These are phyloP conservation scores for Margaritifera margaritifera DNA, from an alignment of 2,888 invertebrate species.

Conservation along the genomic window DNA sequence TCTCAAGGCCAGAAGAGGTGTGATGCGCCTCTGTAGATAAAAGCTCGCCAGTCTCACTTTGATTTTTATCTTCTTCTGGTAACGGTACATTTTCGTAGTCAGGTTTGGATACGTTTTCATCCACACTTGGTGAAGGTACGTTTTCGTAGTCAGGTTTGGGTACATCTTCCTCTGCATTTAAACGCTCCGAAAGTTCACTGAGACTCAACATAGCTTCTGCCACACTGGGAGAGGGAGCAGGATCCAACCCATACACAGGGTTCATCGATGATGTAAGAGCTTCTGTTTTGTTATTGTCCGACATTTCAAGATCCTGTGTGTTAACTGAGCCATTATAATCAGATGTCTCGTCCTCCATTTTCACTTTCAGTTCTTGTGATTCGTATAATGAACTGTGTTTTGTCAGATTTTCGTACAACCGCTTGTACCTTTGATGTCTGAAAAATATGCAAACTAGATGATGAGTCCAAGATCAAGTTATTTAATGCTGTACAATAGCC, in stretches of 20 bases:
- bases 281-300: slow-evolving; percentile 4
- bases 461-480: too few species aligned
- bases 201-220: slow-evolving; percentile 28
- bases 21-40: not conserved
- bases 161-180: slow-evolving; percentile 23
- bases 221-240: slow-evolving; percentile 5
- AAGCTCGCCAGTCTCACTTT: not conserved
- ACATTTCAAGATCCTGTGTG: slow-evolving; percentile 19
- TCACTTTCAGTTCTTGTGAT: slow-evolving; percentile 47
- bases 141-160: slow-evolving; percentile 8
- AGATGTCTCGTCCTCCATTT: slow-evolving; percentile 38
- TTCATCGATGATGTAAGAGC: slow-evolving; percentile 12
- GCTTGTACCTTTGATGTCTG: slow-evolving; percentile 25
- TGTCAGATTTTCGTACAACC: slow-evolving; percentile 37
- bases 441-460: slow-evolving; percentile 27
- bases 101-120: not conserved
- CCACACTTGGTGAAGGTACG: not conserved
- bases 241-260: slow-evolving; percentile 11
- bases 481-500: too few species aligned
- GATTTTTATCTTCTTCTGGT: too few species aligned
- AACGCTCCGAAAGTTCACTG: slow-evolving; percentile 24
- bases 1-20: not conserved
- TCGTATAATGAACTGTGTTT: slow-evolving; percentile 47
- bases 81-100: too few species aligned
- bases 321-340: slow-evolving; percentile 30